Conservation (phyloP, 1,140 invertebrate genomes). For the Aethina tumida region DNA sequence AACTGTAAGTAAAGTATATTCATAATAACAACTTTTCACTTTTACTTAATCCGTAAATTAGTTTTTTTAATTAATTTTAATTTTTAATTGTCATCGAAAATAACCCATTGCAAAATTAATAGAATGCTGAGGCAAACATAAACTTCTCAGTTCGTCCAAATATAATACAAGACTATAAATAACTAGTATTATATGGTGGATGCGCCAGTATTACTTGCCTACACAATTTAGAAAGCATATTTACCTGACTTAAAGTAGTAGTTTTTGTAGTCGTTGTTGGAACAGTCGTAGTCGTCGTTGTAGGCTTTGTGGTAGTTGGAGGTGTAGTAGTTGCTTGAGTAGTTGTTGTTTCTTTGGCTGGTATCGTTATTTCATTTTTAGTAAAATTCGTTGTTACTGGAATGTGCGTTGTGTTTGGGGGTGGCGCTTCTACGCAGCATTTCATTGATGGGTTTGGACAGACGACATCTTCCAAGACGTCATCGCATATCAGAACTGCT, state of each 20-base stretch:
- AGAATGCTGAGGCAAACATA: too few relatives aligned
- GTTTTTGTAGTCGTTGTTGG: slow-evolving; percentile 11
- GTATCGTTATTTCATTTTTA: slow-evolving; percentile 29
- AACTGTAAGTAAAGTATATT: too few relatives aligned
- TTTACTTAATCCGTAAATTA: too few relatives aligned
- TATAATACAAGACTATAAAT: too few relatives aligned
- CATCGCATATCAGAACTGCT: slow-evolving; percentile 72
- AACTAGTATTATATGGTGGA: too few relatives aligned
- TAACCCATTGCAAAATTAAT: too few relatives aligned
- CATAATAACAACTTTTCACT: too few relatives aligned
- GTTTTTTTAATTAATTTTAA: too few relatives aligned
- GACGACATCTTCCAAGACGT: slow-evolving; percentile 68
- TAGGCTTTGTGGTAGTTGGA: slow-evolving; percentile 32
- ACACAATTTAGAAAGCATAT: neutral
- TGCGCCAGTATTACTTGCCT: too few relatives aligned
- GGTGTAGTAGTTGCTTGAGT: slow-evolving; percentile 36
- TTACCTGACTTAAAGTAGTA: slow-evolving; percentile 21
- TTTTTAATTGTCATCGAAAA: too few relatives aligned
- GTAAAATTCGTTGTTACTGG: slow-evolving; percentile 26
- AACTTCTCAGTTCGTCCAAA: too few relatives aligned
- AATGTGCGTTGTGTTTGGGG: slow-evolving; percentile 32
- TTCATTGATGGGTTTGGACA: slow-evolving; percentile 69
- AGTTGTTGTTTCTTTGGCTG: slow-evolving; percentile 24
- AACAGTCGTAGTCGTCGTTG: slow-evolving; percentile 23
- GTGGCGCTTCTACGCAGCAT: slow-evolving; percentile 65